Conservation (phyloP, 2,888 invertebrate genomes). For the Athrips mouffetella region DNA sequence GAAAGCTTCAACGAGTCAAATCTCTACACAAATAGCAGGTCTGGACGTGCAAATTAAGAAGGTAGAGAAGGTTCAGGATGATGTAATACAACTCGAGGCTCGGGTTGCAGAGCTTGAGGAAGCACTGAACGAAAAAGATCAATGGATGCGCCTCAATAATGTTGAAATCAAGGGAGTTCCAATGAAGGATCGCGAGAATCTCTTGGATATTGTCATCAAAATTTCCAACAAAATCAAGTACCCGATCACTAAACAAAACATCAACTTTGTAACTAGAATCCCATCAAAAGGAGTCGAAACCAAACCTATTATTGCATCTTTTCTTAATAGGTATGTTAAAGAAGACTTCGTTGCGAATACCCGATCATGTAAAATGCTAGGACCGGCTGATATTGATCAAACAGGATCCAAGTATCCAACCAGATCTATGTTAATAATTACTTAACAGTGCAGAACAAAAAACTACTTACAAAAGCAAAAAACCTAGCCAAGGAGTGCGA, state of each 20-base stretch:
- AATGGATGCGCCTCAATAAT: background rate
- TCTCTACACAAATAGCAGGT: background rate
- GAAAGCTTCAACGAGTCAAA: background rate
- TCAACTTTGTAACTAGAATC: conserved; percentile 12
- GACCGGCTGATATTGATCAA: background rate
- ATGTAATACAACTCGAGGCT: background rate
- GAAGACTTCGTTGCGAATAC: conserved; percentile 17
- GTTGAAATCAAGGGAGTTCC: conserved; percentile 4
- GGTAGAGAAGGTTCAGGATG: background rate
- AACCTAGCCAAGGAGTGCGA: conserved; percentile 4
- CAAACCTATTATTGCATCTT: conserved; percentile 1
- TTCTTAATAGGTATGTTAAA: conserved; percentile 12
- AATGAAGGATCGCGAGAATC: conserved; percentile 1
- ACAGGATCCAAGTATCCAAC: background rate
- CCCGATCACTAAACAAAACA: background rate
- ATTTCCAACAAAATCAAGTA: background rate
- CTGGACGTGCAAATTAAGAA: background rate
- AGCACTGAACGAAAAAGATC: background rate
- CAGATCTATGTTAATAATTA: conserved; percentile 15
- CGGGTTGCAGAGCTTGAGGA: background rate
- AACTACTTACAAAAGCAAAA: conserved; percentile 9
- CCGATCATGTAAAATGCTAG: background rate
- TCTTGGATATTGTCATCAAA: background rate
- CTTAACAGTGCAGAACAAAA: conserved; percentile 11
- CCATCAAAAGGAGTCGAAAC: conserved; percentile 1